phyloP scores from a whole-genome alignment of 2,113 vertebrate species.

The Pampusana beccarii region DNA sequence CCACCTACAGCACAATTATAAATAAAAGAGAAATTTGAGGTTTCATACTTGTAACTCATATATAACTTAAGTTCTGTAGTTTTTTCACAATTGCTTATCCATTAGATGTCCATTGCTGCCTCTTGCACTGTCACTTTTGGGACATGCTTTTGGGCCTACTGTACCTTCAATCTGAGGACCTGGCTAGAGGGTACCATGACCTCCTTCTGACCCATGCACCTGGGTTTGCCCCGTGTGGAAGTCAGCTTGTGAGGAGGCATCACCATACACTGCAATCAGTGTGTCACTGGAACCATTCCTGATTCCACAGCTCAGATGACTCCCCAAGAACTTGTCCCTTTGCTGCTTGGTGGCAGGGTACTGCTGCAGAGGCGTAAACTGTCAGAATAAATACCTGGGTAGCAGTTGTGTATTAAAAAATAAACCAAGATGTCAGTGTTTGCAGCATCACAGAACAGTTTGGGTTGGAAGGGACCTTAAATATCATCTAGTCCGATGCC shows the following conservation, averaged over 20 bases:
- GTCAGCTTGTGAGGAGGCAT: background rate
- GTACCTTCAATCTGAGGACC: background rate
- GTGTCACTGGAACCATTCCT: background rate
- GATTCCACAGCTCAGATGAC: background rate
- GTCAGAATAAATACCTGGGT: background rate
- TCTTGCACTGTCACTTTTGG: background rate
- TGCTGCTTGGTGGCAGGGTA: background rate
- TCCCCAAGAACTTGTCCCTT: background rate
- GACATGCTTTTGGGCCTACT: background rate
- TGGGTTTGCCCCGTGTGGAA: background rate
- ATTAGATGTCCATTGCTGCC: background rate
- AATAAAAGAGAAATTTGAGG: background rate
- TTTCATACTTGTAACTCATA: background rate
- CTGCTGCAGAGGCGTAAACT: background rate
- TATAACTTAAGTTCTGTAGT: background rate
- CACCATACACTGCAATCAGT: background rate
- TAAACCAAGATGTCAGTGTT: background rate
- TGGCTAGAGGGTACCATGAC: background rate
- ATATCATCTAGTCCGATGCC: fast-evolving
- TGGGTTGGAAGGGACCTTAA: background rate
- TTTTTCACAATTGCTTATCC: background rate
- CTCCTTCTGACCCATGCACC: background rate
- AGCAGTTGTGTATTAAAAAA: background rate
- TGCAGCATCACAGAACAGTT: background rate
- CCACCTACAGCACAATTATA: background rate